Conservation (phyloP, 2,113 vertebrate species). For the Burhinus oedicnemus region DNA sequence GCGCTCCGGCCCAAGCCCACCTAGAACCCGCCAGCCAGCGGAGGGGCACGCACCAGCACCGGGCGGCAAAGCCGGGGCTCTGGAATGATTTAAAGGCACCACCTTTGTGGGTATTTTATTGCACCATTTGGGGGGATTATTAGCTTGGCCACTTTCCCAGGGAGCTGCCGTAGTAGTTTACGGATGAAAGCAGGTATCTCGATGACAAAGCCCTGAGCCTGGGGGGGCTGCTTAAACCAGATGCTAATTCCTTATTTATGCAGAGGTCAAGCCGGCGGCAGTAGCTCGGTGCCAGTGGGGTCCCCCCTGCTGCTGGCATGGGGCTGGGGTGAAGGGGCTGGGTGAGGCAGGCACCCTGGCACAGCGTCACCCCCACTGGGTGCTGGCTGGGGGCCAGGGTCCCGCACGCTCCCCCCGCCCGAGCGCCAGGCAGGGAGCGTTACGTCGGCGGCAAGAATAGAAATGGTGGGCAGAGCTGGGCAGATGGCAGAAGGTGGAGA, state of each 20-base stretch:
- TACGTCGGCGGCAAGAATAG: constrained; percentile 60
- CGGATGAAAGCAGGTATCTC: not conserved
- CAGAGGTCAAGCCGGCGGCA: not conserved
- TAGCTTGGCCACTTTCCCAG: constrained; percentile 43
- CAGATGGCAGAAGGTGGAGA: constrained; percentile 72
- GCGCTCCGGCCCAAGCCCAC: not conserved
- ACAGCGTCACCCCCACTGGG: not conserved
- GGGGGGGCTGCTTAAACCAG: constrained; percentile 28
- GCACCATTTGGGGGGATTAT: constrained; percentile 43
- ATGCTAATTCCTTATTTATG: constrained; percentile 27
- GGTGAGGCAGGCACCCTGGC: not conserved
- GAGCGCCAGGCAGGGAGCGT: constrained; percentile 32
- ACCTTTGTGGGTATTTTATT: constrained; percentile 1
- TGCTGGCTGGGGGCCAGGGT: constrained; percentile 35
- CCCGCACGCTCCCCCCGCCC: not conserved
- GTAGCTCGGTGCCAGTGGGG: not conserved
- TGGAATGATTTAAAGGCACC: not conserved
- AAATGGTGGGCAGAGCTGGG: constrained; percentile 70
- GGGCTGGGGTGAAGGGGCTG: fast-evolving
- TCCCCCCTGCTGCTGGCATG: not conserved
- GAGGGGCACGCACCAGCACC: fast-evolving
- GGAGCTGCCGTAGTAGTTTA: not conserved
- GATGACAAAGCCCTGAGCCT: not conserved
- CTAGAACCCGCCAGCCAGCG: fast-evolving
- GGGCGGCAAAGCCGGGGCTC: not conserved